Percentiles rank a stretch among this genome's conserved stretches.
These are phyloP conservation scores for Acrocephalus arundinaceus DNA, from an alignment of 2,113 vertebrate genomes.

Conservation along the genomic window DNA sequence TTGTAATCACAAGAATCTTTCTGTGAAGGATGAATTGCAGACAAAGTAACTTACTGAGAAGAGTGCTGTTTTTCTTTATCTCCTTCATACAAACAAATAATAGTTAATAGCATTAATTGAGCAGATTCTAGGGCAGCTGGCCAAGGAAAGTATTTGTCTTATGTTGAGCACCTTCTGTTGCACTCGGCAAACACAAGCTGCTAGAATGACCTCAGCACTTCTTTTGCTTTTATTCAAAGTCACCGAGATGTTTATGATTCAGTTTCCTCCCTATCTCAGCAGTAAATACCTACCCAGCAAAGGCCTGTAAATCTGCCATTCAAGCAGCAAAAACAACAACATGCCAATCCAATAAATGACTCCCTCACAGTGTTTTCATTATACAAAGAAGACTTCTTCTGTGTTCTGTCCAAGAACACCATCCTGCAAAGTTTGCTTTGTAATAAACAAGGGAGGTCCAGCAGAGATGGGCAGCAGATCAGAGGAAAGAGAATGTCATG, in stretches of 20 bases:
- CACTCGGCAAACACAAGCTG: slow-evolving; percentile 49
- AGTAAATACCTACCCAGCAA: slow-evolving; percentile 59
- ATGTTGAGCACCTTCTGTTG: slow-evolving; percentile 25
- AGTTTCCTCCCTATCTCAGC: slow-evolving; percentile 54
- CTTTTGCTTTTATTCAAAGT: slow-evolving; percentile 66
- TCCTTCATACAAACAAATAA: neutral
- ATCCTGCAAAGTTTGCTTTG: slow-evolving; percentile 28
- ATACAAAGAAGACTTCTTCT: slow-evolving; percentile 28
- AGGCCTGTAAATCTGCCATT: slow-evolving; percentile 70
- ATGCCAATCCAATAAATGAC: slow-evolving; percentile 61
- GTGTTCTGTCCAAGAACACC: slow-evolving; percentile 38
- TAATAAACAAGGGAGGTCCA: slow-evolving; percentile 2
- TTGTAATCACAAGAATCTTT: neutral
- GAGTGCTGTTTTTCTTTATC: neutral
- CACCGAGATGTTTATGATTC: slow-evolving; percentile 51
- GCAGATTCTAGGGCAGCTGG: neutral
- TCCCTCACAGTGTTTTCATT: slow-evolving; percentile 55
- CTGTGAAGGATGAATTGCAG: neutral
- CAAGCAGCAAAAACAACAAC: slow-evolving; percentile 54
- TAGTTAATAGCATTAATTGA: neutral
- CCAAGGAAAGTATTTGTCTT: slow-evolving; percentile 40
- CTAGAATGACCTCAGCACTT: slow-evolving; percentile 44
- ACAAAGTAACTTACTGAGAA: neutral
- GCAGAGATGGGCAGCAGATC: neutral
- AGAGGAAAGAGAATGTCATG: neutral